A percentile compares a stretch with the other conserved stretches of the same genome.
phyloP scores from a whole-genome alignment of 2,113 vertebrate species.

The Paradoxurus hermaphroditus region DNA sequence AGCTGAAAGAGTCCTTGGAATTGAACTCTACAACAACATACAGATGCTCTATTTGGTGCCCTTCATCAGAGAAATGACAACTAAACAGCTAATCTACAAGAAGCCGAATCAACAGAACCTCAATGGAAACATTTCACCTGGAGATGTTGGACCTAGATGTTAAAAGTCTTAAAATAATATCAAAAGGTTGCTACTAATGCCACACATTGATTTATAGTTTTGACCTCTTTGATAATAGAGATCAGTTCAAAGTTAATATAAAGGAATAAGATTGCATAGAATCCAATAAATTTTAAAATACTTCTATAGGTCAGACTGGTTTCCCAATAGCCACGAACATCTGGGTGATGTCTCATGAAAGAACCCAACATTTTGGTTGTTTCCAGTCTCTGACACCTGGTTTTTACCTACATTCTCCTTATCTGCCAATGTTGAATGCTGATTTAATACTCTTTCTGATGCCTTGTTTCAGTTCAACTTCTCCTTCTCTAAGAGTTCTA shows the following conservation, averaged over 20 bases:
- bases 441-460: background rate
- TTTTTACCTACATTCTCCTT: background rate
- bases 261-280: background rate
- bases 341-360: background rate
- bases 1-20: background rate
- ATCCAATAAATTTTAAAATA: conserved; percentile 8
- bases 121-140: background rate
- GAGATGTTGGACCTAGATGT: background rate
- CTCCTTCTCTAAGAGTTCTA: background rate
- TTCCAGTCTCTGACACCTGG: background rate
- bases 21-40: background rate
- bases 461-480: background rate
- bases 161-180: background rate
- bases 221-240: background rate
- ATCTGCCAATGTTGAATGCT: background rate
- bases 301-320: background rate
- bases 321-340: background rate
- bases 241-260: background rate
- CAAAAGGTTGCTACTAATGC: background rate
- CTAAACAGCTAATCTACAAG: background rate
- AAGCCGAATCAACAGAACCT: background rate
- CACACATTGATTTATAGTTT: background rate
- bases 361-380: background rate
- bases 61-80: background rate
- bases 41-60: background rate